Base-by-base conservation (phyloP, 2,888 invertebrate genomes). In the Phlogophora meticulosa region DNA sequence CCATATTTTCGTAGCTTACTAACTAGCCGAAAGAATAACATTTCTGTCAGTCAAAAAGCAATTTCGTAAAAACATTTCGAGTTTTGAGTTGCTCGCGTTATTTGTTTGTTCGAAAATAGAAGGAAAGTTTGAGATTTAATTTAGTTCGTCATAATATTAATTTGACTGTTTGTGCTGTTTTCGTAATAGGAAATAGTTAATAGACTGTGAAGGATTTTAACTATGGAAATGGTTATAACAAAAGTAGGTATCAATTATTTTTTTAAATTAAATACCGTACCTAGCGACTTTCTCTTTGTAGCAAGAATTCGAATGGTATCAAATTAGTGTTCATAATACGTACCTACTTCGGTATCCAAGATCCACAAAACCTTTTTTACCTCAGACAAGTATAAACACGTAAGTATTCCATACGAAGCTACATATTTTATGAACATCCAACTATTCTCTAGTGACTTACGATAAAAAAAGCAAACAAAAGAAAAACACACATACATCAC, bases 1-100 rank as follows among this genome's bases (percentile, higher is more conserved):
- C 83, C 87, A 89, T 94, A 93, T 94, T 94, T 94, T 91, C 72
- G 89, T 80, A 87, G 78, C 81, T 81, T 76, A 75, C 86, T 90
- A 90, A 92, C 90, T 87, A 88, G 89, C 83, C 74, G 83, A 89
- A 90, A 89, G 87, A 92, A 91, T 89, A 93, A 92, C 91, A 89
- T 89, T 88, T 87, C 86, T 89, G 91, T 90, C 90, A 85, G 88
- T 93, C 93, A 93, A 90, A 88, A 88, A 87, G 85, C 87, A 86
- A 90, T 91, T 91, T 90, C 74, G 89, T 88, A 78, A 82, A 86
- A 85, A 86, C 83, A 78, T 84, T 76, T 81, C 73, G 70, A 82
- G 84, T 87, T 87, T 85, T 86, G 85, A 86, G 84, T 84, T 79
- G 75, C 80, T 73, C 53, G 51, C 72, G 76, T 80, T 68, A 80